Base-by-base conservation (phyloP, 1,140 invertebrate genomes). In the Drepana arcuata region DNA sequence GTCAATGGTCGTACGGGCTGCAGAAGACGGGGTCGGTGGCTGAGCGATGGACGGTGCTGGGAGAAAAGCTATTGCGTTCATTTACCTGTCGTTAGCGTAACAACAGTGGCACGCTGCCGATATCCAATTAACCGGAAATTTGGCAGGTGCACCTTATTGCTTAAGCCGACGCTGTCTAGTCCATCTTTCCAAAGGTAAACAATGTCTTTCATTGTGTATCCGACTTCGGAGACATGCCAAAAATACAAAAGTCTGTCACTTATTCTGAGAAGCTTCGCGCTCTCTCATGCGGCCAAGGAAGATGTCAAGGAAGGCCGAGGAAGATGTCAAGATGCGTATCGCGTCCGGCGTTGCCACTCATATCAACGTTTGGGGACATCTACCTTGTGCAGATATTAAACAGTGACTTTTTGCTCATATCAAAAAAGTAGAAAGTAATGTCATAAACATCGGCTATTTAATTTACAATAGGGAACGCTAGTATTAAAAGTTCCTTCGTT, bases 151-250 rank as follows among this genome's bases (percentile, higher is more conserved):
- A 96, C 93, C 84, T 95, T 92, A 84, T 89, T 91, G 87, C 92
- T 92, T 87, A 96, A 93, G 82, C 92, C 92, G 84, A 96, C 93
- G 85, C 93, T 95, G 81, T 90, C 88, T 83, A 89, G 86, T 81
- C 93, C 92, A 85, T 91, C 89, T 85, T 92, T 91, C 95, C 95
- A 97, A 88, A 92, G 94, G 89, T 97, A 98, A 84, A 92, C 91
- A 88, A 98, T 97, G 90, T 98, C 95, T 87, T 91, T 92, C 91
- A 95, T 96, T 87, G 93, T 95, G 91, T 97, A 97, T 87, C 95
- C 95, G 91, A 96, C 95, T 94, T 81, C 80, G 82, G 81, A 85
- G 78, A 80, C 81, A 84, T 84, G 83, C 81, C 80, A 84, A 85
- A 84, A 79, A 84, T 74, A 83, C 79, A 85, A 84, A 85, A 84